Conservation (phyloP, 2,113 vertebrate species). For the Nothoprocta perdicaria region DNA sequence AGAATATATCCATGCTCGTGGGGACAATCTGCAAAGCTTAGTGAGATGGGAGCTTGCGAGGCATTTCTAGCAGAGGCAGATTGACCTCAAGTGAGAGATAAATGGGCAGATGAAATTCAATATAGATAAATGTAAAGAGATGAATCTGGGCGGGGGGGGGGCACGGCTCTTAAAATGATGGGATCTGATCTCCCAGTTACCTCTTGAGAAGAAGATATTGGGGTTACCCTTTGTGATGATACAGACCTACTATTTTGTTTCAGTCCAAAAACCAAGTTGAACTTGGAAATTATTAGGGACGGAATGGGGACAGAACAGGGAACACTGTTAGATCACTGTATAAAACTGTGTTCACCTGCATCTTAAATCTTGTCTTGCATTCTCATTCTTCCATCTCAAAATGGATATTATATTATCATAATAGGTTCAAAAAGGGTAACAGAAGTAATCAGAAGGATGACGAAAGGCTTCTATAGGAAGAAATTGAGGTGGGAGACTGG, state of each 20-base stretch:
- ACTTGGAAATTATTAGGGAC: neutral
- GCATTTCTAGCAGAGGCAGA: neutral
- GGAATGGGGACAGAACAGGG: neutral
- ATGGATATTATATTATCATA: neutral
- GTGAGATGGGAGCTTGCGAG: neutral
- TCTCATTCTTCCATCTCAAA: neutral
- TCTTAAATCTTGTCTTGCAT: neutral
- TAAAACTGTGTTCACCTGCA: neutral
- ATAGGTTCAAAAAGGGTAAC: neutral
- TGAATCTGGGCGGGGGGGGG: neutral
- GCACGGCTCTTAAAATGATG: neutral
- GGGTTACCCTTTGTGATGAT: neutral
- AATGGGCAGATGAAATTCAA: constrained; percentile 2
- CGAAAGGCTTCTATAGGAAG: neutral
- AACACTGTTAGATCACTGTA: neutral
- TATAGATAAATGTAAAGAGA: neutral
- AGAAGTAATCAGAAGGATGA: neutral
- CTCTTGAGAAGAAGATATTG: neutral
- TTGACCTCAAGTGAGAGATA: neutral
- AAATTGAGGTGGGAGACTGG: neutral
- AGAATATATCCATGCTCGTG: neutral
- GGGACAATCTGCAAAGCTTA: neutral
- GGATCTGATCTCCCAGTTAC: neutral
- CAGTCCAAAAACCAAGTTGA: neutral
- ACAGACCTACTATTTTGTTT: neutral